Conservation (phyloP, 2,888 invertebrate genomes). For the Amiota communis region DNA sequence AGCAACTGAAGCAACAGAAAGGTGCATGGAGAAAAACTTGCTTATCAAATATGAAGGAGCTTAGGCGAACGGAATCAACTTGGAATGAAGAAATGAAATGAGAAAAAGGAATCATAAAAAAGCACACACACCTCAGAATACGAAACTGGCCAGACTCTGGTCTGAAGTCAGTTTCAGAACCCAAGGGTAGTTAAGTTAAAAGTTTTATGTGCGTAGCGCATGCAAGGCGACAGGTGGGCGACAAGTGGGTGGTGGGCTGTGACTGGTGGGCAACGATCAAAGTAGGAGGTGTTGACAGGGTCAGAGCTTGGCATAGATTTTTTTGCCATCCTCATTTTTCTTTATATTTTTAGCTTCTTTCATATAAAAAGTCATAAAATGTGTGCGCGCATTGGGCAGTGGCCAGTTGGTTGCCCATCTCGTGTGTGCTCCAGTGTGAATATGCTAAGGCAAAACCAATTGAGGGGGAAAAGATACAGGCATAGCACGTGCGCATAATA, state of each 20-base stretch:
- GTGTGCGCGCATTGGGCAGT: conserved; percentile 42
- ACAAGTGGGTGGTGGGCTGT: conserved; percentile 32
- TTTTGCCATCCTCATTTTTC: not conserved
- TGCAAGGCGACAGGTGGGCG: conserved; percentile 9
- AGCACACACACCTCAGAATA: too few species aligned
- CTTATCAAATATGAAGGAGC: conserved; percentile 67
- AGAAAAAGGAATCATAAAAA: too few species aligned
- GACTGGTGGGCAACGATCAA: conserved; percentile 50
- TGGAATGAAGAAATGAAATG: not conserved
- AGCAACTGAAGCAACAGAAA: conserved; percentile 35
- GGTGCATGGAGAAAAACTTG: conserved; percentile 49
- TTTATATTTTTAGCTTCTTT: conserved; percentile 14
- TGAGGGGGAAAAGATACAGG: not conserved
- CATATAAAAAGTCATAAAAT: conserved; percentile 55
- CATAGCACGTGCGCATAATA: conserved; percentile 59
- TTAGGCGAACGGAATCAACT: not conserved
- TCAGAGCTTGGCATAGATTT: conserved; percentile 15
- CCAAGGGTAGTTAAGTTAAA: conserved; percentile 62
- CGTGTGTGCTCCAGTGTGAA: conserved; percentile 41
- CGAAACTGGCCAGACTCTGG: not conserved
- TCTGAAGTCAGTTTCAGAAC: conserved; percentile 25
- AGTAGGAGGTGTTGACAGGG: not conserved
- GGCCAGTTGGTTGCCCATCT: not conserved
- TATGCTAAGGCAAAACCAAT: conserved; percentile 29
- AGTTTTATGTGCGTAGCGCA: conserved; percentile 53